phyloP scores from a whole-genome alignment of 23 tunicate species.

The Botrylloides violaceus region DNA sequence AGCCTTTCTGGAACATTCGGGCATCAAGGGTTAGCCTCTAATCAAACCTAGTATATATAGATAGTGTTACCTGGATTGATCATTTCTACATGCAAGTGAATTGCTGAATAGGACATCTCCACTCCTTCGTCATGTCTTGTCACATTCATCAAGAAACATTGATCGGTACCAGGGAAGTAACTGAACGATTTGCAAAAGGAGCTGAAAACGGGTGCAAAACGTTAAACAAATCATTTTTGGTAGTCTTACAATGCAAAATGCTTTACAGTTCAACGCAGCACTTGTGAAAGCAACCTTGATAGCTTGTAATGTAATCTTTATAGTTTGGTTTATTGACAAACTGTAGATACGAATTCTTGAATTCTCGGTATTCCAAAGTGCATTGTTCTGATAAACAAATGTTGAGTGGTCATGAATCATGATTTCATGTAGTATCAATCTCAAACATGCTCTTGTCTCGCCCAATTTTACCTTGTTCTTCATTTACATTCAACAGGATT shows the following conservation, averaged over 20 bases:
- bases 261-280: neutral
- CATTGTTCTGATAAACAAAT: too few relatives aligned
- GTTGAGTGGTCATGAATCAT: too few relatives aligned
- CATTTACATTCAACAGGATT: too few relatives aligned
- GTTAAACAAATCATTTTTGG: neutral
- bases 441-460: too few relatives aligned
- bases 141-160: slow-evolving; percentile 38
- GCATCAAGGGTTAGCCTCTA: too few relatives aligned
- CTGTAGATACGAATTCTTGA: neutral
- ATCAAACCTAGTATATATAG: too few relatives aligned
- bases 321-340: neutral
- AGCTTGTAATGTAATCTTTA: neutral
- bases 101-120: slow-evolving; percentile 3
- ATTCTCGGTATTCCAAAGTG: neutral
- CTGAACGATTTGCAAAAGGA: slow-evolving; percentile 36
- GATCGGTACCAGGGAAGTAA: slow-evolving; percentile 1
- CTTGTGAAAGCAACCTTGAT: neutral
- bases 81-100: slow-evolving; percentile 11
- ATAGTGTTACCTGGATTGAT: neutral
- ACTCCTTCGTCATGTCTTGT: slow-evolving; percentile 18
- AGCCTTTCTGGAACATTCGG: too few relatives aligned
- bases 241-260: neutral
- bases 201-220: slow-evolving; percentile 6
- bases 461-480: too few relatives aligned
- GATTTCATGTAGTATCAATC: neutral